Percentiles rank a stretch among this genome's conserved stretches.
Conservation (phyloP, 2,888 invertebrate genomes). For the Melikaiella ostensackeni region DNA sequence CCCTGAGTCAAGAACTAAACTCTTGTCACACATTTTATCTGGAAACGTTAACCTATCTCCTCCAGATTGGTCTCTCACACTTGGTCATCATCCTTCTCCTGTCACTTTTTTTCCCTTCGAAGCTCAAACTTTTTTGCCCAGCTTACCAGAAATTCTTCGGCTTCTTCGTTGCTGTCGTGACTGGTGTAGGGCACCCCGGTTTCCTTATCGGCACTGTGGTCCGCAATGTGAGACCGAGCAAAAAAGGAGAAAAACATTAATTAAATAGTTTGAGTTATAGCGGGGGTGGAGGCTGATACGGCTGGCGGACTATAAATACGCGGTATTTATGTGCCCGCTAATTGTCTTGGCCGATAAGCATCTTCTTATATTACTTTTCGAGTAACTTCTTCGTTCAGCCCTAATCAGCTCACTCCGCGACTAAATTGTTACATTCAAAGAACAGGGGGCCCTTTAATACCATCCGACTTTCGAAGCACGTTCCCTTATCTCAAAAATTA, state of each 20-base stretch:
- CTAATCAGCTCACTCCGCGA: conserved; percentile 53
- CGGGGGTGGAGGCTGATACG: conserved; percentile 66
- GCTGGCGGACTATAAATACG: conserved; percentile 72
- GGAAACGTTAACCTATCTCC: conserved; percentile 14
- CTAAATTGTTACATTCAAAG: conserved; percentile 54
- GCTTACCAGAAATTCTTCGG: conserved; percentile 47
- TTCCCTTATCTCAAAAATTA: conserved; percentile 11
- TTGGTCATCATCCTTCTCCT: conserved; percentile 2
- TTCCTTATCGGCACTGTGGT: conserved; percentile 52
- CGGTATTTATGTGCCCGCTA: conserved; percentile 75
- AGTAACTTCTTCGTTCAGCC: conserved; percentile 60
- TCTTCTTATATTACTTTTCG: conserved; percentile 71
- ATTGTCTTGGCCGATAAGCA: conserved; percentile 75
- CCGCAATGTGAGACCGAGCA: conserved; percentile 51
- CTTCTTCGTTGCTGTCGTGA: conserved; percentile 54
- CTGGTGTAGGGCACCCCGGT: conserved; percentile 53
- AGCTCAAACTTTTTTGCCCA: conserved; percentile 31
- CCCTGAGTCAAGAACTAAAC: not conserved
- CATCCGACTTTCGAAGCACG: conserved; percentile 1
- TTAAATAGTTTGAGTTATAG: conserved; percentile 71
- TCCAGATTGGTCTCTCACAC: conserved; percentile 24
- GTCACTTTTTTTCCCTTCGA: not conserved
- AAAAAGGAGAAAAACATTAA: conserved; percentile 67
- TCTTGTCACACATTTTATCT: conserved; percentile 17
- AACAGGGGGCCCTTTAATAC: conserved; percentile 45